Percentiles rank a stretch among this genome's conserved stretches.
Evolutionary conservation across 64 coral and sea anemone species (phyloP).

Genomic region (Stichodactyla mertensii): DNA sequence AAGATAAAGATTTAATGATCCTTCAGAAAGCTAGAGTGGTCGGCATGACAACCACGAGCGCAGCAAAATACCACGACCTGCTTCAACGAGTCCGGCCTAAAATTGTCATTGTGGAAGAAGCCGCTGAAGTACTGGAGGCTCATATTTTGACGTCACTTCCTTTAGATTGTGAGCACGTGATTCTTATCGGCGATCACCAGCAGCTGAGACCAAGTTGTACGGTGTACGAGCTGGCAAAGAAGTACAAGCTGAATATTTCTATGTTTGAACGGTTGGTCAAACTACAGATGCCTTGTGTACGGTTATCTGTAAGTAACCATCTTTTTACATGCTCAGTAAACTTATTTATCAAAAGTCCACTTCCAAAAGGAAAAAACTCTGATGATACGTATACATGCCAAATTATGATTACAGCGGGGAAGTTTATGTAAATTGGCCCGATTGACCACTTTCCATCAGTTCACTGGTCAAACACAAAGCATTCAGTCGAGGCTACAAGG

Average conservation of each 20-base stretch:
- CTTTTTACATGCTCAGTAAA: too few relatives aligned
- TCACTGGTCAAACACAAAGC: too few relatives aligned
- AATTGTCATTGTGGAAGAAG: conserved; percentile 78
- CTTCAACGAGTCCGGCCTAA: conserved; percentile 56
- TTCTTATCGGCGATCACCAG: conserved; percentile 91
- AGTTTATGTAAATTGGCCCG: too few relatives aligned
- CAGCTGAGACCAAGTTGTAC: conserved; percentile 80
- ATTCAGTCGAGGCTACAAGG: too few relatives aligned
- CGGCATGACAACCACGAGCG: conserved; percentile 81
- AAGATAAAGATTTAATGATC: conserved; percentile 31
- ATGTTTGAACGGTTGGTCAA: conserved; percentile 86
- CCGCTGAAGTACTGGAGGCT: conserved; percentile 89
- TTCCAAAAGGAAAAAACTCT: too few relatives aligned
- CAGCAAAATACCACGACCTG: conserved; percentile 51
- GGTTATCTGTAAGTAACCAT: conserved; percentile 35
- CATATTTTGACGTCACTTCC: conserved; percentile 71
- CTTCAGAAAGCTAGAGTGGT: conserved; percentile 45
- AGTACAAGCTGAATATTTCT: conserved; percentile 80
- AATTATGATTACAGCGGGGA: too few relatives aligned
- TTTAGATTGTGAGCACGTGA: conserved; percentile 71
- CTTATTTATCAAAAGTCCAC: too few relatives aligned
- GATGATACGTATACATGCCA: too few relatives aligned
- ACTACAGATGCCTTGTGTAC: conserved; percentile 48
- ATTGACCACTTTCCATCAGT: too few relatives aligned
- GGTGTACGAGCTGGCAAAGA: conserved; percentile 64